Conservation (phyloP, 2,797 vertebrate genomes). For the Channa striata region DNA sequence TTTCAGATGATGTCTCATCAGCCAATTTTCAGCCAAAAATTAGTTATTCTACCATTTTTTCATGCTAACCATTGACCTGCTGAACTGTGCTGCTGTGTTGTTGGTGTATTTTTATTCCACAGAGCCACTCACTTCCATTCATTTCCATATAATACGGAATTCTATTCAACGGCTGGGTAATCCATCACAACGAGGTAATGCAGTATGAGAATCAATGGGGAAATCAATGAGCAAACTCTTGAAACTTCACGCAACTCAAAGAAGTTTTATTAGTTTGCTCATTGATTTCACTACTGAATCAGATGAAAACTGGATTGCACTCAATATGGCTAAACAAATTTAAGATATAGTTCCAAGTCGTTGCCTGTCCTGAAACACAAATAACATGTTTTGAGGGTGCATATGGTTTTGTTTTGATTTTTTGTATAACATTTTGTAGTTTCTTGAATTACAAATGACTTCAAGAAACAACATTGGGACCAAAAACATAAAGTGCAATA, state of each 20-base stretch:
- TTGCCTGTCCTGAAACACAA: no score
- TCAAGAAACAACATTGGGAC: no score
- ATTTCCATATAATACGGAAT: background rate
- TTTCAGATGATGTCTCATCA: background rate
- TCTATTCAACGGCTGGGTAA: slow-evolving; percentile 1
- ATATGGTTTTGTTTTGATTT: no score
- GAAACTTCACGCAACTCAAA: slow-evolving; percentile 12
- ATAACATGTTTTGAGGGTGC: no score
- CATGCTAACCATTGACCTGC: background rate
- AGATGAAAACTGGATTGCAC: background rate
- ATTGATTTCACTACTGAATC: slow-evolving; percentile 13
- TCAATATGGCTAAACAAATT: background rate
- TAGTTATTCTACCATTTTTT: background rate
- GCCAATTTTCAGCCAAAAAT: no score
- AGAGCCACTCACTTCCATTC: background rate
- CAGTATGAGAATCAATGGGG: slow-evolving; percentile 17
- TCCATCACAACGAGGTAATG: slow-evolving; percentile 26
- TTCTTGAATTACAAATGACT: no score
- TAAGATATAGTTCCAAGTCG: no score
- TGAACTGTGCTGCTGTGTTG: background rate
- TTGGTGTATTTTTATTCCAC: background rate
- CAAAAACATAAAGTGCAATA: no score
- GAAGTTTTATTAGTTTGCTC: slow-evolving; percentile 2
- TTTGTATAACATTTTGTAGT: no score
- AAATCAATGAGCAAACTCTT: slow-evolving; percentile 28